phyloP scores from a whole-genome alignment of 2,888 invertebrate species.

The Agapostemon virescens region DNA sequence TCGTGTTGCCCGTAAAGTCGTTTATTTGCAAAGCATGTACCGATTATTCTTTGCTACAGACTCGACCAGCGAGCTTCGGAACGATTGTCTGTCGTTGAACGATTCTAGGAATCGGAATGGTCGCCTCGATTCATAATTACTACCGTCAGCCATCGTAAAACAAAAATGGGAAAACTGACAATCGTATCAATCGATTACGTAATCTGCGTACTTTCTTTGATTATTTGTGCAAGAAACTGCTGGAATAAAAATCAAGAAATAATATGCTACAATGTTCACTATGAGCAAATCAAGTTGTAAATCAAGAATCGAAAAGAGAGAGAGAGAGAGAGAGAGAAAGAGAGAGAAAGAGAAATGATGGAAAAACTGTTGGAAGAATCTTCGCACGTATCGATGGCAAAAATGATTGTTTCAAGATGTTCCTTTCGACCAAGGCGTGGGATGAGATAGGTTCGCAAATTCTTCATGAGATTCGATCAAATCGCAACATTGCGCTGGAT shows the following conservation, averaged over 20 bases:
- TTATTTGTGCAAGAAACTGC: not conserved
- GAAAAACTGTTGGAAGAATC: not conserved
- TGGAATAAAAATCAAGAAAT: not conserved
- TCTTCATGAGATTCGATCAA: slow-evolving; percentile 73
- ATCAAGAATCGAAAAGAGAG: too few relatives aligned
- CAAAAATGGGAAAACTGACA: not conserved
- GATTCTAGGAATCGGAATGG: slow-evolving; percentile 41
- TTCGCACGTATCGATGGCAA: not conserved
- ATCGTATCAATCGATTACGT: not conserved
- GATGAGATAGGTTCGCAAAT: slow-evolving; percentile 34
- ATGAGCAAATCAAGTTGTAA: not conserved
- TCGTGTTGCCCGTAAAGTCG: slow-evolving; percentile 55
- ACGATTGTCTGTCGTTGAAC: slow-evolving; percentile 57
- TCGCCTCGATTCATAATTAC: slow-evolving; percentile 27
- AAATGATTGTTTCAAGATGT: slow-evolving; percentile 30
- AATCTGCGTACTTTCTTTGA: not conserved
- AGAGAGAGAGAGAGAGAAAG: not conserved
- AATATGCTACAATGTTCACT: not conserved
- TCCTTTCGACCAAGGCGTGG: slow-evolving; percentile 32
- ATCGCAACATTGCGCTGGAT: slow-evolving; percentile 75
- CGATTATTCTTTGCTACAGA: slow-evolving; percentile 48
- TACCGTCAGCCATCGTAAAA: not conserved
- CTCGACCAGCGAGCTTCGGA: slow-evolving; percentile 77
- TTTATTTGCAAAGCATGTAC: slow-evolving; percentile 34
- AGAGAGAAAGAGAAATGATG: too few relatives aligned